phyloP scores from a whole-genome alignment of 2,113 vertebrate genomes.

The Heteronetta atricapilla region DNA sequence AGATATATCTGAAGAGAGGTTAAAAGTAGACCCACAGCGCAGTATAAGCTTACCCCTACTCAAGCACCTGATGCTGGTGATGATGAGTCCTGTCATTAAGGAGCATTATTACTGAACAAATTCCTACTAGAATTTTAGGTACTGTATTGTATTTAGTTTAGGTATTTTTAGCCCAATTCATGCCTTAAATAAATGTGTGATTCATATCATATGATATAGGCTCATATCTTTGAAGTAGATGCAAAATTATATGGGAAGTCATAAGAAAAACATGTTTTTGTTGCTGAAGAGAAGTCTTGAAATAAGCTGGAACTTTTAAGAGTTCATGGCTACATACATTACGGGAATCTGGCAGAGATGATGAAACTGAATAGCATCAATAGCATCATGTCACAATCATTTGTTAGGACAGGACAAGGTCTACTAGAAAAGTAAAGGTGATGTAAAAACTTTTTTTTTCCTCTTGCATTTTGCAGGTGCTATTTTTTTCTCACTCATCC shows the following conservation, averaged over 20 bases:
- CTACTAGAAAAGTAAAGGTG: background rate
- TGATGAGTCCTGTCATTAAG: background rate
- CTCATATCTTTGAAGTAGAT: background rate
- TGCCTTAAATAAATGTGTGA: background rate
- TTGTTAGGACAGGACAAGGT: background rate
- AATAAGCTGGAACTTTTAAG: background rate
- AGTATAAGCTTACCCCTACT: background rate
- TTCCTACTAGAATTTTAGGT: background rate
- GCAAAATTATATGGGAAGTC: background rate
- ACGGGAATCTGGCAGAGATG: background rate
- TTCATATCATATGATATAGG: background rate
- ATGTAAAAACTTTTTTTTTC: background rate
- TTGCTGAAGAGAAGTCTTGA: background rate
- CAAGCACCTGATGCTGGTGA: background rate
- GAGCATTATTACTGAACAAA: background rate
- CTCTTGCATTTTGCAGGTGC: background rate
- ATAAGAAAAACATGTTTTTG: background rate
- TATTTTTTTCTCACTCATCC: background rate
- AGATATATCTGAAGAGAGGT: background rate
- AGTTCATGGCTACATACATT: background rate
- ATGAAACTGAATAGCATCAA: background rate
- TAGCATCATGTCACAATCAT: background rate
- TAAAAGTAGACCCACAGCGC: background rate
- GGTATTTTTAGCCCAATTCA: background rate
- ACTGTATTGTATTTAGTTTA: background rate